Percentiles rank a stretch among this genome's conserved stretches.
Evolutionary conservation across 2,888 invertebrate genomes (phyloP).

Genomic region (Miltochrista miniata): DNA sequence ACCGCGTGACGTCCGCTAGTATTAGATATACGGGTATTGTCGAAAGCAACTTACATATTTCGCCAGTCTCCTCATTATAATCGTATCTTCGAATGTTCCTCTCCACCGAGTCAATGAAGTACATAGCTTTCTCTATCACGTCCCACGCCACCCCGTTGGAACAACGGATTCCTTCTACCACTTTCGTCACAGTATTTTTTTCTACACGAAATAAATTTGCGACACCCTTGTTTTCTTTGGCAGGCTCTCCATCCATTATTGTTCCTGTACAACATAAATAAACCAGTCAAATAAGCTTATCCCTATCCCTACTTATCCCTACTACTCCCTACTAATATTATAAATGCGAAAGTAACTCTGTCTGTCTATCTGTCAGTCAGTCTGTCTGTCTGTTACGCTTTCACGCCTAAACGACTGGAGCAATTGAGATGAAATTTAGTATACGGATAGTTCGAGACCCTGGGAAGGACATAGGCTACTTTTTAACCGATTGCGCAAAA

Average conservation of each 20-base stretch:
- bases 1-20: too few species aligned
- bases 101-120: conserved; percentile 88
- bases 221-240: conserved; percentile 59
- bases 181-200: conserved; percentile 42
- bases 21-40: background rate
- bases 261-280: background rate
- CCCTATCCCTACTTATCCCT: conserved; percentile 63
- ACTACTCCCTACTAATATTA: too few species aligned
- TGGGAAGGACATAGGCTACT: too few species aligned
- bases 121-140: conserved; percentile 85
- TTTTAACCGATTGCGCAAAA: too few species aligned
- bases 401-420: too few species aligned
- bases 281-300: too few species aligned
- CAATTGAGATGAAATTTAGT: too few species aligned
- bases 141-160: conserved; percentile 94
- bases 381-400: too few species aligned
- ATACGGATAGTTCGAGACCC: too few species aligned
- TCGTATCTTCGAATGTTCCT: conserved; percentile 87
- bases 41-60: conserved; percentile 78
- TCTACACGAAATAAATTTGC: conserved; percentile 65
- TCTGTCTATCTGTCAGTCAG: too few species aligned
- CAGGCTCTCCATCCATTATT: conserved; percentile 1
- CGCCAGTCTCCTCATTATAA: conserved; percentile 86
- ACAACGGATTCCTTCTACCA: conserved; percentile 74
- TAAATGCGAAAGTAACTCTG: too few species aligned